Base-by-base conservation (phyloP, 2,797 vertebrate species). In the Halcyon chelicuti region DNA sequence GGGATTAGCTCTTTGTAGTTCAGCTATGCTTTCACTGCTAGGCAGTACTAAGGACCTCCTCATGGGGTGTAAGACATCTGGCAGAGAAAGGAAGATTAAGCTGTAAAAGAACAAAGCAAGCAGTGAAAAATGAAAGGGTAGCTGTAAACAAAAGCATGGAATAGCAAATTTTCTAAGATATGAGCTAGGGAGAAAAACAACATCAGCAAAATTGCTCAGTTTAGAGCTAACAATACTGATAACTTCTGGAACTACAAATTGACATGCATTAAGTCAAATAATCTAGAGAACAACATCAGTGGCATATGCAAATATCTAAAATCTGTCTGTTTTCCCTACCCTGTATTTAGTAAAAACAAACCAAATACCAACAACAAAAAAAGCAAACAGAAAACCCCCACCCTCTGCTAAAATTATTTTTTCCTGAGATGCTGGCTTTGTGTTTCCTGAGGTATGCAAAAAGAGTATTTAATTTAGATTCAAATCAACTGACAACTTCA, bases 41-140 rank as follows among this genome's bases (percentile, higher is more conserved):
- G 31, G 42, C 58, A 79, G 29, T 65, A 66, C 31, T 72, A 68
- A 89, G 49, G 47, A 65, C 19, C 31, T 68, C 58, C 76, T 77
- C 66, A 31, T 7, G 26, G 44, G 12, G 18, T 86, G 3, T 40
- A 68, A 92, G 23, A 90, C 72, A 90, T 75, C 51, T 74, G 44
- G 35, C 42, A 5, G 21, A 82, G 7, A n/a, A 83, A 75, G 15
- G 14, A 73, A 91, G 52, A 94, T 78, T 62, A 96, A 88, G 55
- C 84, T 71, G 47, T 73, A 65, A 68, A 91, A 86, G 57, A 91
- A 91, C 82, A 94, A 93, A 94, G 73, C 7, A 88, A 79, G 40
- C 37, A 86, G 61, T 39, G 73, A 90, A 60, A 95, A 90, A 81
- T 37, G 26, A 89, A 90, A 88, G 28, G 13, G 28, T 16, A 72